phyloP scores from a whole-genome alignment of 2,888 invertebrate genomes.

The Plagiodera versicolora region DNA sequence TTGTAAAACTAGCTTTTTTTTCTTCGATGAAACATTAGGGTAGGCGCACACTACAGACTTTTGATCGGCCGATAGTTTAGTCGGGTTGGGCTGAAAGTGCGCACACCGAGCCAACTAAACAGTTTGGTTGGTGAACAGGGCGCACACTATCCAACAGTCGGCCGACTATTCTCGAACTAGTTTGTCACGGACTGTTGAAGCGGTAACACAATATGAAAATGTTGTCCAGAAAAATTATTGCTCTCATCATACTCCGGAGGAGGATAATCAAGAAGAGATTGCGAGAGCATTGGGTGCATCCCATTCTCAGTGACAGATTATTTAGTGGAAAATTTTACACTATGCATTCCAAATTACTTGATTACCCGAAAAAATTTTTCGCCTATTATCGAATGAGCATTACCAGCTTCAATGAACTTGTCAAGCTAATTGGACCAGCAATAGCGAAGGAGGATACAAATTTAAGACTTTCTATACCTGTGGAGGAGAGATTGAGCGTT shows the following conservation, averaged over 20 bases:
- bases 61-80: not conserved
- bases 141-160: conserved; percentile 10
- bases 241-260: conserved; percentile 5
- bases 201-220: conserved; percentile 3
- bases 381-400: conserved; percentile 19
- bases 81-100: conserved; percentile 1
- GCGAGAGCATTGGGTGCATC: conserved; percentile 10
- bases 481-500: conserved; percentile 12
- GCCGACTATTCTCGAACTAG: not conserved
- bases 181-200: conserved; percentile 7
- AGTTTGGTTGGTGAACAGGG: conserved; percentile 7
- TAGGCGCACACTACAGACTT: not conserved
- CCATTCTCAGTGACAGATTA: conserved; percentile 14
- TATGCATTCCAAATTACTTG: conserved; percentile 13
- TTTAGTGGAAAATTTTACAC: conserved; percentile 15
- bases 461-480: conserved; percentile 10
- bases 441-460: conserved; percentile 14
- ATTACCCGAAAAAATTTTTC: conserved; percentile 14
- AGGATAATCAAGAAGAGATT: not conserved
- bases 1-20: too few relatives aligned
- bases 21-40: too few relatives aligned
- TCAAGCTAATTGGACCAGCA: conserved; percentile 20
- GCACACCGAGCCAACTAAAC: conserved; percentile 12
- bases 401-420: conserved; percentile 17
- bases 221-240: conserved; percentile 4